phyloP scores from a whole-genome alignment of 2,797 vertebrate genomes.

The Rhadinocentrus ornatus region DNA sequence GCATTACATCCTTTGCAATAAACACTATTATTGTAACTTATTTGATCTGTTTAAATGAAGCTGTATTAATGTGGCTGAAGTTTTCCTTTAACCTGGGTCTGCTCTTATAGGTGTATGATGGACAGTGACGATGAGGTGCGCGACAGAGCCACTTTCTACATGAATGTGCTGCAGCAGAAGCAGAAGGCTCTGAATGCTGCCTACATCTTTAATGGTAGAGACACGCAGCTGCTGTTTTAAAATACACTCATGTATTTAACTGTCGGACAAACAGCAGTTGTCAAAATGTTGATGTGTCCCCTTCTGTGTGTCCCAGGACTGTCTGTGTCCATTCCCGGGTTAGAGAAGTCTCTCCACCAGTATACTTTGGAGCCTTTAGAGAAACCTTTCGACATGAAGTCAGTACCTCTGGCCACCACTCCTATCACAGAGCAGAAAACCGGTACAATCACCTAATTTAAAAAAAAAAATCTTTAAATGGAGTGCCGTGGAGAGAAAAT shows the following conservation, averaged over 20 bases:
- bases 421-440: conserved; percentile 92
- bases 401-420: conserved; percentile 89
- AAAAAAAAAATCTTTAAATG: too few relatives aligned
- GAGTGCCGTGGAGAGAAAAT: too few relatives aligned
- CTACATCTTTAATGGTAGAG: conserved; percentile 94
- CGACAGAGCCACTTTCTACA: conserved; percentile 96
- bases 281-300: neutral
- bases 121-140: conserved; percentile 97
- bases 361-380: conserved; percentile 95
- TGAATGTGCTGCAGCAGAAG: conserved; percentile 96
- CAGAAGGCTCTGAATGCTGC: conserved; percentile 94
- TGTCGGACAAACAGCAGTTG: neutral
- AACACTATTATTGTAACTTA: neutral
- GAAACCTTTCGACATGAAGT: conserved; percentile 95
- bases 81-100: neutral
- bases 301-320: conserved; percentile 80
- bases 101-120: conserved; percentile 92
- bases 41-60: neutral
- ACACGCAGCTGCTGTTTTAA: neutral
- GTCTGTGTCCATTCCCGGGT: conserved; percentile 91
- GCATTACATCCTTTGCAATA: neutral
- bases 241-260: neutral
- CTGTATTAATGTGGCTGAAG: neutral
- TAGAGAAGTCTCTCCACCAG: conserved; percentile 97
- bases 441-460: conserved; percentile 72